These are phyloP conservation scores for Pyrgilauda ruficollis DNA, from an alignment of 2,113 vertebrate species.

Conservation along the genomic window DNA sequence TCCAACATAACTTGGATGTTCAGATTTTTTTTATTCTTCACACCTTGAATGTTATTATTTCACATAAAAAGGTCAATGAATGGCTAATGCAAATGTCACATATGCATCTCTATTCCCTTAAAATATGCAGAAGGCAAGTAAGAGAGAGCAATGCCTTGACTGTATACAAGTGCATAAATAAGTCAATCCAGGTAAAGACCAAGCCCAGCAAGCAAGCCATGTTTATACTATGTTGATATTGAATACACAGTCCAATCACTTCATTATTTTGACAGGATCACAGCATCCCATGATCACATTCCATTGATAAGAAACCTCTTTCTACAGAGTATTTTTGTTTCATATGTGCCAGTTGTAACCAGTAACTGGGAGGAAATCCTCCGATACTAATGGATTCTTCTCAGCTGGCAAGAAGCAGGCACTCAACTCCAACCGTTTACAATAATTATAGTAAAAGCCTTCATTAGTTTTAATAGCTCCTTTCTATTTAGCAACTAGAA, in stretches of 20 bases:
- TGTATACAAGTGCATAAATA: background rate
- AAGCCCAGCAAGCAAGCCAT: background rate
- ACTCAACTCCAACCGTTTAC: background rate
- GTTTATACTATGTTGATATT: background rate
- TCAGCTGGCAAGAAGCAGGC: slow-evolving; percentile 6
- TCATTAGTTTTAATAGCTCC: slow-evolving; percentile 44
- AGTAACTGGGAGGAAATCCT: slow-evolving; percentile 29
- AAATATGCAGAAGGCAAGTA: background rate
- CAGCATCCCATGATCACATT: background rate
- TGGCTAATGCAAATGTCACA: background rate
- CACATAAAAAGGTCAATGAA: background rate
- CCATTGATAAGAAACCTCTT: background rate
- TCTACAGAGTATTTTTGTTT: background rate
- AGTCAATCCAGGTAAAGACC: background rate
- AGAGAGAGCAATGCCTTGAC: background rate
- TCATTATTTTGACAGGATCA: slow-evolving; percentile 33
- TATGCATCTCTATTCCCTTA: background rate
- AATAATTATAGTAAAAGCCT: slow-evolving; percentile 45
- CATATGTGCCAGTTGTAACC: background rate
- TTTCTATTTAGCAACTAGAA: slow-evolving; percentile 21
- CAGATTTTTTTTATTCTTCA: background rate
- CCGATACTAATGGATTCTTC: slow-evolving; percentile 18
- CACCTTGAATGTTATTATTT: background rate
- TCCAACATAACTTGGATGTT: background rate
- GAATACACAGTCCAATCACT: slow-evolving; percentile 2